phyloP scores from a whole-genome alignment of 2,797 vertebrate species.

The Acomys russatus region DNA sequence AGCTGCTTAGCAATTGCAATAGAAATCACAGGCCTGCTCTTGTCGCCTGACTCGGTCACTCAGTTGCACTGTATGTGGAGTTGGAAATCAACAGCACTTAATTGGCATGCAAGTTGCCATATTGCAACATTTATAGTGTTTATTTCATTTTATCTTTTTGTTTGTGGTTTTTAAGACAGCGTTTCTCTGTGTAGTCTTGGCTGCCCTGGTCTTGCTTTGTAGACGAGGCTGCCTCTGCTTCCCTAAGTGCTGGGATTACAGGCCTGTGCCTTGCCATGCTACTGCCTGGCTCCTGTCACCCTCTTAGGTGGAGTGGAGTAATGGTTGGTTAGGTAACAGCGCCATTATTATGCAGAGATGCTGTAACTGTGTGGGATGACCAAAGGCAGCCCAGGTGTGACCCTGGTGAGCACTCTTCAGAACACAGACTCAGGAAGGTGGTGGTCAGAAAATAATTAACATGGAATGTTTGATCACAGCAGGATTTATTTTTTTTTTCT shows the following conservation, averaged over 20 bases:
- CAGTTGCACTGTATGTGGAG: background rate
- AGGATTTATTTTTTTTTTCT: background rate
- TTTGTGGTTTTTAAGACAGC: too few species aligned
- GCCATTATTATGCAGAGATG: background rate
- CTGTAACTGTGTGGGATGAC: background rate
- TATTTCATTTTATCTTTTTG: background rate
- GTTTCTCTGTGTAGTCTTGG: too few species aligned
- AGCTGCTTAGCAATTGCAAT: background rate
- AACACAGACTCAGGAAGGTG: constrained; percentile 15
- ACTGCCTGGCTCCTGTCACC: background rate
- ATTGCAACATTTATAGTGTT: background rate
- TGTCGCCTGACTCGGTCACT: background rate
- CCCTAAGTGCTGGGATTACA: too few species aligned
- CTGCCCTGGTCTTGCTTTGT: too few species aligned
- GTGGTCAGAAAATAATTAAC: background rate
- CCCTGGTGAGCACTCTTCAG: background rate
- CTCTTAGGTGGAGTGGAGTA: background rate
- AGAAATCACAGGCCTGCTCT: background rate
- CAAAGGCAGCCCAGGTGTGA: background rate
- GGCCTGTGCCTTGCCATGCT: too few species aligned
- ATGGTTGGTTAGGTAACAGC: constrained; percentile 14
- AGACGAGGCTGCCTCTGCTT: too few species aligned
- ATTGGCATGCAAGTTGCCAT: background rate
- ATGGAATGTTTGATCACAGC: constrained; percentile 2
- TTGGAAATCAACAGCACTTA: background rate